Evolutionary conservation across 2,797 vertebrate species (phyloP), one percentile per base, ranked within the genome.

Genomic region (Onychomys torridus): DNA sequence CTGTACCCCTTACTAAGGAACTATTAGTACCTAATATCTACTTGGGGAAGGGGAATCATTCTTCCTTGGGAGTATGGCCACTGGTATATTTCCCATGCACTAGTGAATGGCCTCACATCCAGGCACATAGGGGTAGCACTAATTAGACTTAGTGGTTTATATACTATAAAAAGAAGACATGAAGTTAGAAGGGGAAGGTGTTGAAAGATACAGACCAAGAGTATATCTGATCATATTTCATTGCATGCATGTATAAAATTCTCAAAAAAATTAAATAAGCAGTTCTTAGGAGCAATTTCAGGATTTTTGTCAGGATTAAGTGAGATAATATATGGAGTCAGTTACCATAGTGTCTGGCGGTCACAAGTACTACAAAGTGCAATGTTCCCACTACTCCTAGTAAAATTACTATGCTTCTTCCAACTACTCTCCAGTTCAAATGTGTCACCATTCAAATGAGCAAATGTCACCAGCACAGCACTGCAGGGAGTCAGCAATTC

Each of bases 361-460:
- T 81, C 71, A 12, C 75, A 82, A 34, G 27, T 34, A 69, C 43
- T 73, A 52, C 79, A 37, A 65, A 69, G 57, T 21, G 29, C 6
- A 16, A 88, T 40, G 13, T 9, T 90, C 27, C 73, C 43, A 67
- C 90, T 63, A 61, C 49, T 93, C 77, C 69, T 63, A 71, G 79
- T 40, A 59, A 91, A 91, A 77, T 79, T 91, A 93, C 71, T 5
- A 37, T 7, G 63, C 37, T 77, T 92, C 46, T 52, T 32, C 77
- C 88, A 90, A 93, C 73, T 88, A 65, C 23, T 32, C 81, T 95
- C 37, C n/a, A 73, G n/a, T 67, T 85, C 77, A 95, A 67, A 88
- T 14, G 9, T 37, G 85, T 59, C 63, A 76, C 46, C 59, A 43
- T 65, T 96, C 92, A 95, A 75, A 95, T 32, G 77, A 94, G 23